Evolutionary conservation across 2,797 vertebrate species (phyloP), one percentile per base, ranked within the genome.

Genomic region (Chaetodon trifasciatus): DNA sequence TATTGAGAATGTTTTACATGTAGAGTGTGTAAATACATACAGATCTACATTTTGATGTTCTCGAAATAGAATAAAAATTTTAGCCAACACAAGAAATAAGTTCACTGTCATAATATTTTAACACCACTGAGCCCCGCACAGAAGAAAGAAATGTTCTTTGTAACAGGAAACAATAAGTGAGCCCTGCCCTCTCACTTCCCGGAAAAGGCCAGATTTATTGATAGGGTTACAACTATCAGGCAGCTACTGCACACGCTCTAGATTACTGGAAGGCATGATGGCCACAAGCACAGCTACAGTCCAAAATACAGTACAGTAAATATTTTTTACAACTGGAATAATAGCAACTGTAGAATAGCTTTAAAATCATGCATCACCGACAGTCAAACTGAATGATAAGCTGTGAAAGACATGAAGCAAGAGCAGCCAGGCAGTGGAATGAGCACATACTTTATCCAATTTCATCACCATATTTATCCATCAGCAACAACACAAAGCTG

Each of bases 171-270:
- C 85, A 44, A 42, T 78, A 87, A 86, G 69, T 82, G 86, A 91
- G 90, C 90, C 89, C 86, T 89, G 79, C 93, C 92, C 92, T 92
- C 79, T 86, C 86, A 91, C 92, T 95, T 96, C 94, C 94, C 95
- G 88, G 9, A 84, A 83, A 47, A 64, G 63, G 68, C 37, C 80
- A 84, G 77, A 87, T 76, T 79, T 76, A 82, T 76, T 89, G 84
- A 89, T 84, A 85, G 66, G 32, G 23, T 68, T 50, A 75, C 19
- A 78, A 32, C 37, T 79, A 64, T 67, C 76, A 81, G 19, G n/a
- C 53, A 42, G 40, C 68, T 42, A 13, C 66, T 77, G 8, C 10
- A 35, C 65, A 78, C 35, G 68, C 21, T 67, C 35, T 6, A 1
- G 55, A 52, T 76, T 32, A 52, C 23, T 39, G 3, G 42, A 65